A percentile compares a stretch with the other conserved stretches of the same genome.
phyloP scores from a whole-genome alignment of 2,888 invertebrate species.

The Lycaena phlaeas region DNA sequence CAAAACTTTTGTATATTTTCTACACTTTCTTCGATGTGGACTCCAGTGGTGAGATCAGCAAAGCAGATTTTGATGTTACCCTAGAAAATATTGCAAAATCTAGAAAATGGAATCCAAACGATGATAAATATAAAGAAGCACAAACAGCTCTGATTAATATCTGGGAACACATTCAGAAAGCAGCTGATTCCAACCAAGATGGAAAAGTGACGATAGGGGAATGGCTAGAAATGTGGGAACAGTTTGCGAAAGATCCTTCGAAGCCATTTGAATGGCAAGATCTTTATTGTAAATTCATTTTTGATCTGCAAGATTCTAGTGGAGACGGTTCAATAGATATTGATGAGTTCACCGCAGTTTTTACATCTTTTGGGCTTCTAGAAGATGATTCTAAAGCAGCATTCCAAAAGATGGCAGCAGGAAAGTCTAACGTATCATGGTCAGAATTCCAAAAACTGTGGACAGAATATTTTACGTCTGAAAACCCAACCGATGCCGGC shows the following conservation, averaged over 20 bases:
- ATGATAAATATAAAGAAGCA: conserved; percentile 79
- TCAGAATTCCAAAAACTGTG: conserved; percentile 82
- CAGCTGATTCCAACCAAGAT: conserved; percentile 80
- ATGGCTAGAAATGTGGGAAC: conserved; percentile 24
- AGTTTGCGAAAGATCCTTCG: conserved; percentile 24
- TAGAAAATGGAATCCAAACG: conserved; percentile 79
- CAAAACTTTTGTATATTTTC: conserved; percentile 67
- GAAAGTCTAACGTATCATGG: conserved; percentile 77
- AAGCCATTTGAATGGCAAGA: conserved; percentile 78
- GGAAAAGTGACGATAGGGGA: conserved; percentile 20
- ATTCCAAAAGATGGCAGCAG: conserved; percentile 81
- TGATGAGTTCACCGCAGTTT: conserved; percentile 81
- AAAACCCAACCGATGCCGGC: conserved; percentile 21
- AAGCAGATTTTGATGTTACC: conserved; percentile 85
- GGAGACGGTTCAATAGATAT: conserved; percentile 81
- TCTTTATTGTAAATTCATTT: conserved; percentile 87
- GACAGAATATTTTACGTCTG: conserved; percentile 74
- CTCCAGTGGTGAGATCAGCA: conserved; percentile 85
- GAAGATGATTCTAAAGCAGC: conserved; percentile 80
- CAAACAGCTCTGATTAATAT: conserved; percentile 81
- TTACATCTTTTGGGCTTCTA: conserved; percentile 79
- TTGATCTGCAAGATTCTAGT: conserved; percentile 85
- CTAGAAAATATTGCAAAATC: conserved; percentile 85
- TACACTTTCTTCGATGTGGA: conserved; percentile 85
- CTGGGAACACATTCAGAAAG: conserved; percentile 83